Conservation (phyloP, 2,888 invertebrate species). For the Sepiola atlantica region DNA sequence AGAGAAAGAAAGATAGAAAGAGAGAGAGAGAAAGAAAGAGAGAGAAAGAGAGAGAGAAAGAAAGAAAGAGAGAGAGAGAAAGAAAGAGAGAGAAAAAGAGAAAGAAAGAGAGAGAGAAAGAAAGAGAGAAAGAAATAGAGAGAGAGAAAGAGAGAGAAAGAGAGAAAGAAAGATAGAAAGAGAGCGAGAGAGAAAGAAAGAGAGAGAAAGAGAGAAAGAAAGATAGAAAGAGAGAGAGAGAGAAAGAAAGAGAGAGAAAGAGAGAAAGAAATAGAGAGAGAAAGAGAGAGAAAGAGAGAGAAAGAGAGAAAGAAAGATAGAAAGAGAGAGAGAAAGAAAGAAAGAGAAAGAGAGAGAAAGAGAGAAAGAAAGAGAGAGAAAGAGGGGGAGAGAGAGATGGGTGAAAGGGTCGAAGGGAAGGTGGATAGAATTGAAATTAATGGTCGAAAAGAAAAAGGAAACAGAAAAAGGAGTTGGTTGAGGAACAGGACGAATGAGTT, state of each 20-base stretch:
- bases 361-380: background rate
- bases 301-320: background rate
- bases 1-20: background rate
- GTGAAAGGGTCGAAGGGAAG: too few species aligned
- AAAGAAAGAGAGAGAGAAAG: background rate
- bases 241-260: background rate
- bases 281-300: background rate
- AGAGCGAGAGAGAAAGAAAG: too few species aligned
- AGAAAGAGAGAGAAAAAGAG: background rate
- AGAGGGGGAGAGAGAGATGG: too few species aligned
- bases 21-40: background rate
- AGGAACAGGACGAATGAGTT: too few species aligned
- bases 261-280: background rate
- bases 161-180: too few species aligned
- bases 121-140: background rate
- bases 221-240: background rate
- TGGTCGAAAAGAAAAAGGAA: too few species aligned
- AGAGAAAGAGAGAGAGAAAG: background rate
- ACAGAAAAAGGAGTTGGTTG: too few species aligned
- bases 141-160: too few species aligned
- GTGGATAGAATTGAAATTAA: too few species aligned
- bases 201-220: too few species aligned
- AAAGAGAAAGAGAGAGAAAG: background rate
- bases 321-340: background rate
- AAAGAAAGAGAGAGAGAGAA: background rate